Evolutionary conservation across 2,888 invertebrate species (phyloP), one percentile per base, ranked within the genome.

Genomic region (Torymus auratus): DNA sequence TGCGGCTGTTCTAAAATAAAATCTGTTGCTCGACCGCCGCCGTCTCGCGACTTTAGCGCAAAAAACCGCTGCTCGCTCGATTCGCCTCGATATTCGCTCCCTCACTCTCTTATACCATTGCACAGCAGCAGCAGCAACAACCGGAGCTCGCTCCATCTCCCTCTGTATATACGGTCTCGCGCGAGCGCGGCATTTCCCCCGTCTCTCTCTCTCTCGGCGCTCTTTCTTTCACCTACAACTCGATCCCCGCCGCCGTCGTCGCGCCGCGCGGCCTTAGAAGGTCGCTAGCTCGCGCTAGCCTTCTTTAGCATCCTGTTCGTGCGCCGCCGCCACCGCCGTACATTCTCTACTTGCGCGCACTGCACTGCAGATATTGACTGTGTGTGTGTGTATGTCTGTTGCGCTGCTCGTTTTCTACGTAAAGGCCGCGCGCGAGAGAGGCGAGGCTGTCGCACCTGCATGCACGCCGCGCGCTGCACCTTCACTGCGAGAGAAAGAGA

Each of bases 221-320:
- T 72, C 73, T 72, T 72, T 78, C 78, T 78, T 78, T 72, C 78
- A 78, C 68, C 68, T 79, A 69, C 53, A 67, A 75, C 65, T 79
- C 50, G 65, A 78, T 78, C 56, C 50, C 56, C 56, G 65, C 56
- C 80, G 83, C 82, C 83, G 83, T 83, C 20, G 85, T 41, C 83
- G 83, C 58, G 69, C 67, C 58, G 61, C 88, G 86, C 88, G 88
- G 88, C 88, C 88, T 88, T 88, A 89, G 89, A 89, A 89, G 88
- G 89, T 88, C 88, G 88, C 88, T 88, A 87, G 86, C 87, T 86
- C 85, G 86, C 83, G 86, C 88, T 86, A 88, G 87, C 88, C 88
- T 89, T 88, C 88, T 89, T 88, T 86, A 87, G 88, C 88, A 88
- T 88, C 88, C 86, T 87, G 85, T 82, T 76, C 14, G 78, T 15